A percentile compares a stretch with the other conserved stretches of the same genome.
These are phyloP conservation scores for Protodeltote pygarga DNA, from an alignment of 2,888 invertebrate genomes.

Conservation along the genomic window DNA sequence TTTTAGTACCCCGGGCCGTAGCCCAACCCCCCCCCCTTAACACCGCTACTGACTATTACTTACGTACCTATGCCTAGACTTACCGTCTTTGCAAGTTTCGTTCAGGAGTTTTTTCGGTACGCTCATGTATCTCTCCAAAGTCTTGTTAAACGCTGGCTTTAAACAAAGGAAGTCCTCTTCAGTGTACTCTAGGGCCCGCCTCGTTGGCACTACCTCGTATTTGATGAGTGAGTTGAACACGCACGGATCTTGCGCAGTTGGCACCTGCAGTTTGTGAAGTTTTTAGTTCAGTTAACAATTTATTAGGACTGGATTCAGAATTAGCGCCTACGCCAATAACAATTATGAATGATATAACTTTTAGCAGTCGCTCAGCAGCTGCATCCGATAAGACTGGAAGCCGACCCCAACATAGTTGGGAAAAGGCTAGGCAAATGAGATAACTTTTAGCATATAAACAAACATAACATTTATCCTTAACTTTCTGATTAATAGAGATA, in stretches of 20 bases:
- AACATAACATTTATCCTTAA: too few species aligned
- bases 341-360: too few species aligned
- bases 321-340: too few species aligned
- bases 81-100: constrained; percentile 74
- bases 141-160: constrained; percentile 68
- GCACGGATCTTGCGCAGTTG: constrained; percentile 67
- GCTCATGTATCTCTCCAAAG: constrained; percentile 74
- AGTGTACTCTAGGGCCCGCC: constrained; percentile 60
- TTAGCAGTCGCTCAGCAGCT: too few species aligned
- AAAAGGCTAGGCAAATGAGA: too few species aligned
- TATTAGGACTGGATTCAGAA: not conserved
- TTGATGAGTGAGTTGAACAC: constrained; percentile 78
- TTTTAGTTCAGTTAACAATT: not conserved
- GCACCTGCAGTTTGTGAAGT: constrained; percentile 53
- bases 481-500: too few species aligned
- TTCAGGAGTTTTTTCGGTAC: constrained; percentile 69
- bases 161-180: constrained; percentile 78
- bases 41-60: too few species aligned
- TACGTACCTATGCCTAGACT: constrained; percentile 24
- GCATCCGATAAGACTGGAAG: too few species aligned
- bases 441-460: too few species aligned
- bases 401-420: too few species aligned
- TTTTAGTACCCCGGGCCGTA: too few species aligned
- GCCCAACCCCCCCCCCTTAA: too few species aligned
- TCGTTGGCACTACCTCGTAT: constrained; percentile 73